phyloP scores from a whole-genome alignment of 2,888 invertebrate species.

The Ecliptopera silaceata region DNA sequence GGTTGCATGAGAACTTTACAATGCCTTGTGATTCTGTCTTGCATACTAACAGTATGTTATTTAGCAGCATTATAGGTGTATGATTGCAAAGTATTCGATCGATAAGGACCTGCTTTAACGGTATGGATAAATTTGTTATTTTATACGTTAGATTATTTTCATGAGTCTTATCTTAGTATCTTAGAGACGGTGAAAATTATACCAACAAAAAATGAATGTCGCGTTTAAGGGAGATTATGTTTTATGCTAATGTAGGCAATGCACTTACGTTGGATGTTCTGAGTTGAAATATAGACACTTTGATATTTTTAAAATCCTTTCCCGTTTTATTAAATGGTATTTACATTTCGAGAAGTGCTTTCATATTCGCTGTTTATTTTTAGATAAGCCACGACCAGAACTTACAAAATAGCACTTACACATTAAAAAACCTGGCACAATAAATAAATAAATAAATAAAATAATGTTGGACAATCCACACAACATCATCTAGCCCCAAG shows the following conservation, averaged over 20 bases:
- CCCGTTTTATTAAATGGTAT: neutral
- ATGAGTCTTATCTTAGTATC: constrained; percentile 2
- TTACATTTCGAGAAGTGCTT: neutral
- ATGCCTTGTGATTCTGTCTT: constrained; percentile 36
- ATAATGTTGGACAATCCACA: too few species aligned
- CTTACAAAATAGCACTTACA: too few species aligned
- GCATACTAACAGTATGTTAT: constrained; percentile 38
- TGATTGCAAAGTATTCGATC: constrained; percentile 37
- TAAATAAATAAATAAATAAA: too few species aligned
- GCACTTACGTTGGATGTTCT: neutral
- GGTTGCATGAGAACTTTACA: constrained; percentile 37
- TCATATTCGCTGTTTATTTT: too few species aligned
- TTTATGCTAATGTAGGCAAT: neutral
- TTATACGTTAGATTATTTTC: constrained; percentile 19
- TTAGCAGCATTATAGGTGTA: constrained; percentile 36
- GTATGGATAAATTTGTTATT: constrained; percentile 22
- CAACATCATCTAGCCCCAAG: too few species aligned
- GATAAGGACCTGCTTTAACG: constrained; percentile 35
- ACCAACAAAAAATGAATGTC: constrained; percentile 1
- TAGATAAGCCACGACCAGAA: too few species aligned
- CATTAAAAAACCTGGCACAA: too few species aligned
- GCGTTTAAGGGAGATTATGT: neutral
- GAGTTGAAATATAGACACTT: neutral
- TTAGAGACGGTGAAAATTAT: constrained; percentile 14
- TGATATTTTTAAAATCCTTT: neutral